Base-by-base conservation (phyloP, 2,113 vertebrate species). In the Ophthalmolycus amberensis region DNA sequence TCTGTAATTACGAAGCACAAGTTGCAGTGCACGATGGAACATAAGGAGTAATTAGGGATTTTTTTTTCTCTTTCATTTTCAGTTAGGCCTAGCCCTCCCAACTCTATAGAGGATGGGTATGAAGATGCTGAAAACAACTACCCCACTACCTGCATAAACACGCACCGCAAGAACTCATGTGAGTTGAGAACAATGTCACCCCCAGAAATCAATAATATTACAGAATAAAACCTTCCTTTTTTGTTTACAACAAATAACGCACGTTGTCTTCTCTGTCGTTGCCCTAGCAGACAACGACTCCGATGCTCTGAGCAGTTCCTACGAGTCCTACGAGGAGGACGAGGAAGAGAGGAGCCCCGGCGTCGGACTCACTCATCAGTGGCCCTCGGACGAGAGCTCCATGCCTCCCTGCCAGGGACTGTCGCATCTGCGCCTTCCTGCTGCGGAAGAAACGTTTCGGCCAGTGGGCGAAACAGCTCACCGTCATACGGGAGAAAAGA, bases 381-480 rank as follows among this genome's bases (percentile, higher is more conserved):
- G 98, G 98, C 97, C 98, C 0, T 98, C 97, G 0, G 96, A 97
- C 83, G 98, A 99, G 93, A 97, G 96, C 89, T 97, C 97, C 63
- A 95, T 97, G 93, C 96, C 96, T 89, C 96, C 96, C 98, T 59
- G 96, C 97, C 84, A 96, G 96, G 85, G 98, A 98, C 81, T 98
- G 97, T 91, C 95, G 94, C 88, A 98, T 99, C 84, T 99, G 97
- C 2, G 98, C 97, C 52, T 99, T 99, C 93, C 95, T 99, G 75
- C 89, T 99, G 79, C 97, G 97, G 79, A 99, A 99, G 93, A 99
- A 99, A 89, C 97, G 98, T 52, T 99, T 99, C 0, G 98, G 98
- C 67, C 98, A 99, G 81, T 99, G 98, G 98, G 96, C 97, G 85
- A 99, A 99, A 88, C 98, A 99, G 92, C 95, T 99, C 87, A 99